Evolutionary conservation across 2,113 vertebrate genomes (phyloP).

Genomic region (Mormoops blainvillei): DNA sequence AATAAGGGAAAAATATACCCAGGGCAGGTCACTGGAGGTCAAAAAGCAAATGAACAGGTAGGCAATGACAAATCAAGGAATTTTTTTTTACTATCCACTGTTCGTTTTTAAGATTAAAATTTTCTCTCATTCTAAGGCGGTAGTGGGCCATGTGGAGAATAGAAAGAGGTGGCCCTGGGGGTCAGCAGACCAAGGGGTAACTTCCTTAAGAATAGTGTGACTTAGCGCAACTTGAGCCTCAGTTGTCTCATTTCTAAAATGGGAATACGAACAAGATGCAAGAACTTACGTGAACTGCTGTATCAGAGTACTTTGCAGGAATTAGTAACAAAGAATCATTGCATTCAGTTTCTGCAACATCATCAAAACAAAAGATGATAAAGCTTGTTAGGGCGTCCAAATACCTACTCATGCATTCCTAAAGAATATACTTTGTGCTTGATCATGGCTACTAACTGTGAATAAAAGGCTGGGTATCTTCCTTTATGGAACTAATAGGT

Average conservation of each 20-base stretch:
- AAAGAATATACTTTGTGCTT: not conserved
- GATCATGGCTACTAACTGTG: not conserved
- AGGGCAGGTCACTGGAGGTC: not conserved
- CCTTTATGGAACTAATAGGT: not conserved
- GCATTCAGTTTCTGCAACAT: not conserved
- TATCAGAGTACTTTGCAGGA: not conserved
- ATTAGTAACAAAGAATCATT: not conserved
- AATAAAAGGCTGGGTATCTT: not conserved
- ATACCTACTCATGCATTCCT: not conserved
- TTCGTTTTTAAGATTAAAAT: not conserved
- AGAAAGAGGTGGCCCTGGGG: not conserved
- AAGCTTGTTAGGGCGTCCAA: not conserved
- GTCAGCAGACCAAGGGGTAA: not conserved
- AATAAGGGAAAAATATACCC: not conserved
- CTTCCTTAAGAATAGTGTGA: not conserved
- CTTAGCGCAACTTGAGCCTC: not conserved
- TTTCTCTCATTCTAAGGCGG: not conserved
- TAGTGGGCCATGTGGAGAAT: not conserved
- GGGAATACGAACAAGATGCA: not conserved
- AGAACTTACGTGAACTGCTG: not conserved
- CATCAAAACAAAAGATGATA: not conserved
- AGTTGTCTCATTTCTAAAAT: not conserved
- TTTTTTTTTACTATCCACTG: not conserved
- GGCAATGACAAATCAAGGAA: not conserved
- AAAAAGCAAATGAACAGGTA: not conserved